Percentiles rank a stretch among this genome's conserved stretches.
phyloP scores from a whole-genome alignment of 2,113 vertebrate species.

The Amblyopsis rosae region DNA sequence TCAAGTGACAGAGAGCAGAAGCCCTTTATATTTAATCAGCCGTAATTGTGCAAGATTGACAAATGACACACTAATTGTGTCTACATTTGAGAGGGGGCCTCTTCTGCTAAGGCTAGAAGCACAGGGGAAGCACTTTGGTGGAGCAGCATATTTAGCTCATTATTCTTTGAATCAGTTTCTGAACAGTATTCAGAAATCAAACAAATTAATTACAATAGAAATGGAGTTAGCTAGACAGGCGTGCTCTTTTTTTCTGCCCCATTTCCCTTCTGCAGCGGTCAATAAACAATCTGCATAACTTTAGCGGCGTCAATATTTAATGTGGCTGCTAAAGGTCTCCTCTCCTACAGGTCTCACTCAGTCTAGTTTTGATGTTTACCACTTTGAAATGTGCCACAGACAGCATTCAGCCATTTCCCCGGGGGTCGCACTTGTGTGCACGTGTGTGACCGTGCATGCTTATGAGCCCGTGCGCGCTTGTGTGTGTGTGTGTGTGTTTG shows the following conservation, averaged over 20 bases:
- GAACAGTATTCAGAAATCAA: conserved; percentile 58
- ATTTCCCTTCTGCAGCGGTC: conserved; percentile 73
- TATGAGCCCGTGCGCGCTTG: not conserved
- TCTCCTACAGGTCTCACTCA: conserved; percentile 73
- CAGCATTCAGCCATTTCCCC: conserved; percentile 72
- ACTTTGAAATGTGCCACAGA: conserved; percentile 80
- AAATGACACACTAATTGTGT: conserved; percentile 66
- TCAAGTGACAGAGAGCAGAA: conserved; percentile 59
- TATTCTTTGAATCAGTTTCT: conserved; percentile 52
- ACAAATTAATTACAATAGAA: conserved; percentile 56
- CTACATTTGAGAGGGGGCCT: conserved; percentile 39
- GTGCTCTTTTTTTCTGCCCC: conserved; percentile 17
- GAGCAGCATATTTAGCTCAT: conserved; percentile 50
- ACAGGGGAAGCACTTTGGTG: conserved; percentile 53
- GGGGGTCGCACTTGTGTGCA: conserved; percentile 34
- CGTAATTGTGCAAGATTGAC: conserved; percentile 73
- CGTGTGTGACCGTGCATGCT: conserved; percentile 13
- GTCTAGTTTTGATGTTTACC: conserved; percentile 76
- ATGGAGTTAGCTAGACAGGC: conserved; percentile 60
- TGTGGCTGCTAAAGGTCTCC: conserved; percentile 79
- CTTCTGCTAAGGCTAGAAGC: conserved; percentile 46
- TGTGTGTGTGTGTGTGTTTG: not conserved
- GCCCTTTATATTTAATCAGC: conserved; percentile 63
- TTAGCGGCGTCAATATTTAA: conserved; percentile 89
- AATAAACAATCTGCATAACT: conserved; percentile 87